Conservation (phyloP, 2,797 vertebrate genomes). For the Phaenicophaeus curvirostris region DNA sequence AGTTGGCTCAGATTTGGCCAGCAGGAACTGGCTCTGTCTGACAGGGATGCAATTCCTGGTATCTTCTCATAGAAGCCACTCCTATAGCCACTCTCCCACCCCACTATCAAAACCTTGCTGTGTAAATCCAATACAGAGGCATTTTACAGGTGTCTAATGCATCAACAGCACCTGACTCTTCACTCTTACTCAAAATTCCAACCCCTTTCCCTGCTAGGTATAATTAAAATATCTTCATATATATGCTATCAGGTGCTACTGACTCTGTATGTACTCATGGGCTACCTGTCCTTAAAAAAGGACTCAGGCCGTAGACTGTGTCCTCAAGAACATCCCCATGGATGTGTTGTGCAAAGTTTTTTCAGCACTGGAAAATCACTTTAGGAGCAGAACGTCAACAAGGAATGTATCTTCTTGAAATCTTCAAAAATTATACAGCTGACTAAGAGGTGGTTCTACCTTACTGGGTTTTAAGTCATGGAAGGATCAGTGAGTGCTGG, state of each 20-base stretch:
- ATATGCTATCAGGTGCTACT: not conserved
- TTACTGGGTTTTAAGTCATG: not conserved
- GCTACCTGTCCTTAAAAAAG: not conserved
- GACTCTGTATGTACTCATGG: not conserved
- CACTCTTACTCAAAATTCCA: not conserved
- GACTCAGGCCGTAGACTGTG: not conserved
- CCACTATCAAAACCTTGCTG: not conserved
- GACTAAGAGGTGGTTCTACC: not conserved
- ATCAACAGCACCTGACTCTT: not conserved
- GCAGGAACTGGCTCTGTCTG: not conserved
- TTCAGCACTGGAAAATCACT: not conserved
- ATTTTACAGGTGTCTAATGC: not conserved
- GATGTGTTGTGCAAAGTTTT: not conserved
- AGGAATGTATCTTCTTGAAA: not conserved
- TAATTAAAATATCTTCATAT: not conserved
- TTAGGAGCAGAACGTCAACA: not conserved
- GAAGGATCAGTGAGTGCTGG: not conserved
- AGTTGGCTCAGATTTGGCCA: not conserved
- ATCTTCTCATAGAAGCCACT: not conserved
- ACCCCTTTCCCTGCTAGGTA: not conserved
- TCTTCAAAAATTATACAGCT: not conserved
- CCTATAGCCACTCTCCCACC: not conserved
- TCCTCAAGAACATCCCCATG: not conserved
- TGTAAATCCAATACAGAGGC: not conserved
- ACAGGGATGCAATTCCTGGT: not conserved